Evolutionary conservation across 2,797 vertebrate species (phyloP).

Genomic region (Scyliorhinus canicula): DNA sequence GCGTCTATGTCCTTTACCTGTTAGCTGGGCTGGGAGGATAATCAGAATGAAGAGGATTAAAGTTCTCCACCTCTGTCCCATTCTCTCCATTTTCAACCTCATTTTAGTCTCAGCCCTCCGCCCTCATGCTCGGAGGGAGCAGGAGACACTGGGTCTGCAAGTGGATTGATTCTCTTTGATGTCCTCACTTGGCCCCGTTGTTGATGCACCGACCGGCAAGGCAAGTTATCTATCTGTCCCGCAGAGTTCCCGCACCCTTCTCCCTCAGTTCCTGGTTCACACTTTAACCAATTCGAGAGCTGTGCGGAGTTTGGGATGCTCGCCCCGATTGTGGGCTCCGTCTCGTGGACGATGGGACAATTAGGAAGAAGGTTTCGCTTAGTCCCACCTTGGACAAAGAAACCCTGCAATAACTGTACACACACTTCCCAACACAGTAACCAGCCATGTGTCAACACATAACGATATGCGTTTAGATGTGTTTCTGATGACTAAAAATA

Average conservation of each 20-base stretch:
- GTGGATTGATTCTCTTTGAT: no score
- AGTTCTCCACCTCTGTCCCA: neutral
- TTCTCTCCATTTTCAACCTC: neutral
- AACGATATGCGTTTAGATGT: neutral
- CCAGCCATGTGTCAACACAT: constrained; percentile 1
- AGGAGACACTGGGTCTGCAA: neutral
- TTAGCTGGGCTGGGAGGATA: neutral
- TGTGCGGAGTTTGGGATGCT: no score
- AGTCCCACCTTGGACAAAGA: constrained; percentile 13
- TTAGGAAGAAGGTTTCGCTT: no score
- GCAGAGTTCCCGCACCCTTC: neutral
- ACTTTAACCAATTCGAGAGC: neutral
- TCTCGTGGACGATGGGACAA: neutral
- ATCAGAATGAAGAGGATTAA: neutral
- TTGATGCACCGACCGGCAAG: no score
- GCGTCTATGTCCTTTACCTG: neutral
- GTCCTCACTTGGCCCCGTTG: neutral
- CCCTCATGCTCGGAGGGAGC: neutral
- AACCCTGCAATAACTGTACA: neutral
- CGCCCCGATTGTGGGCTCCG: neutral
- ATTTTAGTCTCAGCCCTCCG: neutral
- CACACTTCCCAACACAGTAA: neutral
- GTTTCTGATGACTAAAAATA: neutral
- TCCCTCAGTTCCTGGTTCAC: neutral
- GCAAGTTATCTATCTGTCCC: neutral